Evolutionary conservation across 2,797 vertebrate species (phyloP), one percentile per base, ranked within the genome.

Genomic region (Hypotaenidia okinawae): DNA sequence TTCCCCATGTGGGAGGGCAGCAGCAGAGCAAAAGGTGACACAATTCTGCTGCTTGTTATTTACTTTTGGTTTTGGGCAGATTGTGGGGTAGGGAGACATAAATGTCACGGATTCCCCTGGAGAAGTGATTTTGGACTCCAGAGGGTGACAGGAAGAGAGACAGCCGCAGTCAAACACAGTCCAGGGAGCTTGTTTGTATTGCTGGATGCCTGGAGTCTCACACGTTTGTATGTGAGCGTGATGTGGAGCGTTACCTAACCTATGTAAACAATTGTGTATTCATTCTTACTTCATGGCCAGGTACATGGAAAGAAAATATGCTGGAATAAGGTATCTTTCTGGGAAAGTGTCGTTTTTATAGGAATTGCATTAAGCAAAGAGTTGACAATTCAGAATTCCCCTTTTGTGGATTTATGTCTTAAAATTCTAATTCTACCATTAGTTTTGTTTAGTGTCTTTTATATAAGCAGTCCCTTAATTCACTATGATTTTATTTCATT

Each of bases 381-480:
- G 6, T 27, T 95, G 57, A 67, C 61, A 57, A 80, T 79, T 95
- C 76, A 72, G 52, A 81, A 70, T 63, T 84, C 12, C 13, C 17
- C 21, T 79, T 80, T 54, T 64, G 23, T 54, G 63, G 77, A 61
- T 63, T 93, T 82, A 66, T 30, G 5, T 64, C n/a, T 90, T 81
- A 74, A 77, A 87, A 75, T 22, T 73, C 18, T 63, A 49, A 85
- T 90, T 84, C 90, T 43, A 62, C 64, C 14, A 28, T 80, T 64
- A 14, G 2, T 93, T 90, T 70, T 88, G 35, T 75, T 92, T 37
- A 76, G 30, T 75, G 54, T 74, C 33, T 84, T 95, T 93, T 94
- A 41, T 87, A 37, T 72, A 89, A 93, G 70, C 24, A 88, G 39
- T 47, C 59, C 41, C 52, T 87, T 81, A 93, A 95, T 92, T 91